Evolutionary conservation across 2,888 invertebrate genomes (phyloP), one percentile per base, ranked within the genome.

Genomic region (Agonopterix heracliana): DNA sequence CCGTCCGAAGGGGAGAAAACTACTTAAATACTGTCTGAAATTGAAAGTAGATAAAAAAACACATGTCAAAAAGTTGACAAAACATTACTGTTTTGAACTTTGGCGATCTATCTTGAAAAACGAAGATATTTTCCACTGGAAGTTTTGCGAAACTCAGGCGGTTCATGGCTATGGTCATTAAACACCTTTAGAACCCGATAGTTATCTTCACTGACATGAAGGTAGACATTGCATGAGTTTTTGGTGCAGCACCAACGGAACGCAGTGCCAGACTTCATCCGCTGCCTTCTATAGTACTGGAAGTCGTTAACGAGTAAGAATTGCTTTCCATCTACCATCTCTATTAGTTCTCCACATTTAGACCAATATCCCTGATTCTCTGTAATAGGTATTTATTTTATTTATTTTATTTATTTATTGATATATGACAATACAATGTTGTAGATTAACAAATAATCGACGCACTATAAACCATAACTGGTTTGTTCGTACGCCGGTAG

Each of bases 171-270:
- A 41, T 12, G 41, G 4, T 42, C 10, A 42, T 35, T 43, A 26
- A 13, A 13, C 9, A 13, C 13, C 9, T 41, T 41, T 3, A 26
- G 26, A 7, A 13, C 13, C 13, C 41, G 13, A 14, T 5, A 26
- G 11, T 12, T 41, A 14, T 41, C 13, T 14, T 41, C 13, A 13
- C 11, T 12, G 41, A 41, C 12, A 13, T 41, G 41, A 13, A 41
- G 12, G 12, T n/a, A 41, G 4, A 14, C 41, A 9, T 12, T n/a
- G 41, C 44, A 44, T 0, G 8, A 1, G 26, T 26, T 26, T 7
- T 26, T 26, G 10, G 61, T 63, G 45, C 68, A 69, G 4, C 51
- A 26, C 67, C 66, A 69, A 4, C 63, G 52, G 7, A 49, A 45
- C 3, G 56, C 45, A 9, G 13, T 13, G 1, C 36, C 60, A 11